phyloP scores from a whole-genome alignment of 30 jellyfish, hydroid and myxozoan genomes.

The Aurelia sp. region DNA sequence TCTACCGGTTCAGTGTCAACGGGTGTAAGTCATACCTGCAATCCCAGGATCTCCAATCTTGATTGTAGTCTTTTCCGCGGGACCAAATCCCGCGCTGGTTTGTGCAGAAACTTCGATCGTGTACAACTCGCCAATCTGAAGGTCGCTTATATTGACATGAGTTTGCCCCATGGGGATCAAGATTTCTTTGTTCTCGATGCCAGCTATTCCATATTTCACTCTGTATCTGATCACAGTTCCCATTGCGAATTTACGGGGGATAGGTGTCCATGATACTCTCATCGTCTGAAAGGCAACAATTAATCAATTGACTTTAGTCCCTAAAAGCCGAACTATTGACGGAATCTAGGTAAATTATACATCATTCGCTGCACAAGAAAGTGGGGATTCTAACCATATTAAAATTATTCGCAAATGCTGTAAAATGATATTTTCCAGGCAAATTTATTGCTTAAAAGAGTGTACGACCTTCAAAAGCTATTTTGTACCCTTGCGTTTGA shows the following conservation, averaged over 20 bases:
- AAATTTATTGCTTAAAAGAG: too few relatives aligned
- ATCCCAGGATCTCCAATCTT: slow-evolving; percentile 57
- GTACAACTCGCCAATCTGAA: slow-evolving; percentile 66
- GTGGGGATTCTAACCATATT: too few relatives aligned
- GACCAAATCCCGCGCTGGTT: slow-evolving; percentile 70
- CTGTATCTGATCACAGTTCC: slow-evolving; percentile 44
- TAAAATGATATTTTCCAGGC: too few relatives aligned
- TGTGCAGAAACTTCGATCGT: slow-evolving; percentile 69
- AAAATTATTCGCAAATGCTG: too few relatives aligned
- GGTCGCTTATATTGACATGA: slow-evolving; percentile 34
- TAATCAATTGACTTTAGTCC: too few relatives aligned
- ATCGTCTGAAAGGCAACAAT: slow-evolving; percentile 31
- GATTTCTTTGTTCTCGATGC: not conserved
- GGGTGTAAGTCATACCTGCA: slow-evolving; percentile 44
- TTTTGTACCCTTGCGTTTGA: too few relatives aligned
- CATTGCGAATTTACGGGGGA: slow-evolving; percentile 56
- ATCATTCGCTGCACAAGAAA: too few relatives aligned
- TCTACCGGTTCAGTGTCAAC: not conserved
- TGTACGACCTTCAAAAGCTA: too few relatives aligned
- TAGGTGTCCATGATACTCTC: slow-evolving; percentile 68
- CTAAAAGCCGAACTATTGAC: too few relatives aligned
- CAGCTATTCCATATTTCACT: slow-evolving; percentile 57
- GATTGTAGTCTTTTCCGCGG: slow-evolving; percentile 43
- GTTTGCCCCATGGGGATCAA: slow-evolving; percentile 55
- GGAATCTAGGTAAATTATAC: too few relatives aligned